Percentiles rank a stretch among this genome's conserved stretches.
phyloP scores from a whole-genome alignment of 2,888 invertebrate genomes.

The Athalia circularis region DNA sequence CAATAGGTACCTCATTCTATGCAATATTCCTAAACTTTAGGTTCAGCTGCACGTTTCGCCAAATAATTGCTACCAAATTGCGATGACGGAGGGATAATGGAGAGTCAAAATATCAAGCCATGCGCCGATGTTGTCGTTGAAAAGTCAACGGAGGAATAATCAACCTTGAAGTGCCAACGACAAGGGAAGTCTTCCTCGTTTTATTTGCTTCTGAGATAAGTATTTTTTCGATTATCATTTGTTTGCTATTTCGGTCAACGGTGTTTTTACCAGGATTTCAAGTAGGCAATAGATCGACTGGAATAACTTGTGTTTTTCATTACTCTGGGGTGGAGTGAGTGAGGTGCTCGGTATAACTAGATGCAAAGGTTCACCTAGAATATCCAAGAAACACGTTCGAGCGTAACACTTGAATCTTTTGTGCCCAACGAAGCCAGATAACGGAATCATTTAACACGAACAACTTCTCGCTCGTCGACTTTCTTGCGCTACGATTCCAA shows the following conservation, averaged over 20 bases:
- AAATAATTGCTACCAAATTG: not conserved
- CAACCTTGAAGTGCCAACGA: conserved; percentile 1
- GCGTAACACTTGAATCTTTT: conserved; percentile 19
- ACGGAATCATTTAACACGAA: conserved; percentile 28
- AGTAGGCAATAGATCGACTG: too few species aligned
- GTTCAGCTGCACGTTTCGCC: too few species aligned
- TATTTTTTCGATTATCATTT: too few species aligned
- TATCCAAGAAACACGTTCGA: not conserved
- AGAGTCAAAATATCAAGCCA: not conserved
- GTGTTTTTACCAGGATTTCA: too few species aligned
- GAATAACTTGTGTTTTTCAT: conserved; percentile 8
- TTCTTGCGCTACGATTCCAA: not conserved
- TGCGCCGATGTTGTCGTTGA: not conserved
- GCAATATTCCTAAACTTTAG: too few species aligned
- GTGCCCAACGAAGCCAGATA: conserved; percentile 33
- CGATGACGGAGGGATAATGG: not conserved
- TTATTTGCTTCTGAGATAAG: too few species aligned
- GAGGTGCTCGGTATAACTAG: conserved; percentile 12
- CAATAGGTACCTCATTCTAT: too few species aligned
- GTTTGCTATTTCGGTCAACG: too few species aligned
- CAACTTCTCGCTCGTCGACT: conserved; percentile 30
- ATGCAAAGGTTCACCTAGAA: conserved; percentile 22
- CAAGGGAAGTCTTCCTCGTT: not conserved
- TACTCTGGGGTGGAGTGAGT: not conserved
- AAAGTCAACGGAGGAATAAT: conserved; percentile 15